Evolutionary conservation across 23 tunicate genomes (phyloP).

Genomic region (Pegea sp.): DNA sequence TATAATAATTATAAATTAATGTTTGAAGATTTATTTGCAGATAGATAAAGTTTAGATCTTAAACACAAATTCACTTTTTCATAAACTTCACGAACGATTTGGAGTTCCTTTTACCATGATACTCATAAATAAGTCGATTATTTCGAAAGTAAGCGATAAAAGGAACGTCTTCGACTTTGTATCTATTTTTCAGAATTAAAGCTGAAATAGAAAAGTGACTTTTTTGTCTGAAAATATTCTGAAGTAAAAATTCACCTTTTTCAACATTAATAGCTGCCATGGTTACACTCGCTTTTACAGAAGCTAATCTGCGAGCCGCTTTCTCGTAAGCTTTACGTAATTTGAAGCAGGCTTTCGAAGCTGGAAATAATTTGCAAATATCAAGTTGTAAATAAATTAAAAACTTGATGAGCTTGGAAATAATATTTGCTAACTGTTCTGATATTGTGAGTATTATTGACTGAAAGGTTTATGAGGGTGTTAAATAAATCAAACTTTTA

Average conservation of each 20-base stretch:
- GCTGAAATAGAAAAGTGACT: slow-evolving; percentile 18
- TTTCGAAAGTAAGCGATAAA: slow-evolving; percentile 40
- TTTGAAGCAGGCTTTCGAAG: slow-evolving; percentile 22
- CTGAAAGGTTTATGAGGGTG: too few species aligned
- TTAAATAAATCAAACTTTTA: too few species aligned
- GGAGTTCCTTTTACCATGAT: slow-evolving; percentile 23
- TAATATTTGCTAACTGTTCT: too few species aligned
- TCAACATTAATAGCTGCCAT: slow-evolving; percentile 60
- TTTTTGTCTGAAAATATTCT: too few species aligned
- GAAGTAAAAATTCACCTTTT: slow-evolving; percentile 46
- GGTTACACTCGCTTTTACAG: slow-evolving; percentile 21
- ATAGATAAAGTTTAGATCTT: not conserved
- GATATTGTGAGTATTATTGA: too few species aligned
- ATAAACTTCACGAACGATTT: slow-evolving; percentile 28
- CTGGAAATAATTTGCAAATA: too few species aligned
- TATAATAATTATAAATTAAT: not conserved
- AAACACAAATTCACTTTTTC: slow-evolving; percentile 21
- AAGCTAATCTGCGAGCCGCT: slow-evolving; percentile 44
- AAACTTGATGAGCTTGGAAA: too few species aligned
- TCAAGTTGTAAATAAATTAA: too few species aligned
- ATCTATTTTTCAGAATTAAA: slow-evolving; percentile 9
- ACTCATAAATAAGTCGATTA: slow-evolving; percentile 36
- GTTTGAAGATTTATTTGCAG: not conserved
- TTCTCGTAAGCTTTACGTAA: slow-evolving; percentile 31
- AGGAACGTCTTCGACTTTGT: slow-evolving; percentile 23